These are phyloP conservation scores for Calameuta pallipes DNA, from an alignment of 2,888 invertebrate species.

Conservation along the genomic window DNA sequence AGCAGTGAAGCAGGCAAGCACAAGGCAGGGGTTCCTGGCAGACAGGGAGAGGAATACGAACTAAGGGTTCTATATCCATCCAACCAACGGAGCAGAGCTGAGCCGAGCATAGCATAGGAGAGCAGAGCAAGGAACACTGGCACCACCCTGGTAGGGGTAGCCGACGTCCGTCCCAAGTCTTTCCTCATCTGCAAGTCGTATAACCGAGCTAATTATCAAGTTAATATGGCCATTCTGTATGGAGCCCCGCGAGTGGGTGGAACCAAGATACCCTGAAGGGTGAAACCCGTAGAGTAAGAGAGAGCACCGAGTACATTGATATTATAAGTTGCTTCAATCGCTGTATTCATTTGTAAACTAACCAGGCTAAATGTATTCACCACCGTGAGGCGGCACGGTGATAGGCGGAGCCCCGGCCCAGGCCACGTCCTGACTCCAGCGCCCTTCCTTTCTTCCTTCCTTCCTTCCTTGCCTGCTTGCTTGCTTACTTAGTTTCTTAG, in stretches of 20 bases:
- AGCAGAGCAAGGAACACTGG: conserved; percentile 63
- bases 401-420: conserved; percentile 65
- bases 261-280: conserved; percentile 53
- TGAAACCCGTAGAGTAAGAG: conserved; percentile 55
- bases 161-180: conserved; percentile 67
- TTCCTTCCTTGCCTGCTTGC: conserved; percentile 40
- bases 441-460: conserved; percentile 54
- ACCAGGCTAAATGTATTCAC: conserved; percentile 68
- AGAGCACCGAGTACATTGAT: conserved; percentile 71
- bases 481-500: conserved; percentile 39
- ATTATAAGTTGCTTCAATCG: conserved; percentile 79
- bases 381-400: conserved; percentile 63
- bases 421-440: conserved; percentile 60
- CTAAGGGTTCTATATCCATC: conserved; percentile 64
- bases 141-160: conserved; percentile 66
- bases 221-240: conserved; percentile 86
- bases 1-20: conserved; percentile 28
- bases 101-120: conserved; percentile 60
- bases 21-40: conserved; percentile 56
- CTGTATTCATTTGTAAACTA: conserved; percentile 79
- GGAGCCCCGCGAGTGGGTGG: conserved; percentile 66
- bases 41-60: conserved; percentile 65
- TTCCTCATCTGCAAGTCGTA: conserved; percentile 89
- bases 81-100: conserved; percentile 55
- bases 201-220: conserved; percentile 92